Conservation (phyloP, 2,113 vertebrate species). For the Siphamia tubifer region DNA sequence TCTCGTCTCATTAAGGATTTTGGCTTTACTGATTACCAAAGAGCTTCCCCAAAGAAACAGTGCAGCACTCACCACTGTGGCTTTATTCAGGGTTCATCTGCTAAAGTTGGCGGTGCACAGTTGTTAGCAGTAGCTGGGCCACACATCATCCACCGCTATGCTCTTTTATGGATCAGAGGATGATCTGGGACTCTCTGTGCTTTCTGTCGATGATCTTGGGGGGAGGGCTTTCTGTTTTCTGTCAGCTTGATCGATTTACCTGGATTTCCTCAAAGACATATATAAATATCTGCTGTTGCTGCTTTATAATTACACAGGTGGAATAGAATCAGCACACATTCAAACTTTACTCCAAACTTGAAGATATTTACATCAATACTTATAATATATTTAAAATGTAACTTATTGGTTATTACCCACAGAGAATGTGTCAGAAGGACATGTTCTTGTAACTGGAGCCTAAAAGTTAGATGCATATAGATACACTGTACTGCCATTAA, state of each 20-base stretch:
- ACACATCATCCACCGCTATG: conserved; percentile 32
- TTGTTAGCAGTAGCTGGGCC: conserved; percentile 30
- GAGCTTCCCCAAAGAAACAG: conserved; percentile 13
- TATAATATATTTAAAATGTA: background rate
- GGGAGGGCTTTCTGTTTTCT: conserved; percentile 57
- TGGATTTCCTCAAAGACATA: conserved; percentile 51
- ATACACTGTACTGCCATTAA: no score
- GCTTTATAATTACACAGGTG: conserved; percentile 48
- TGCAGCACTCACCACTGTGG: conserved; percentile 13
- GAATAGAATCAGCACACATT: conserved; percentile 36
- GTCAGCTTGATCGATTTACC: conserved; percentile 65
- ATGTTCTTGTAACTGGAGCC: no score
- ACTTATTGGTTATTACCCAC: no score
- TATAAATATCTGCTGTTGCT: conserved; percentile 57
- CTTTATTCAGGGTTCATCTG: background rate
- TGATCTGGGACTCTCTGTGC: conserved; percentile 56
- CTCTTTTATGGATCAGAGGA: conserved; percentile 61
- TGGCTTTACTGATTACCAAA: conserved; percentile 29
- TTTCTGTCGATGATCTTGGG: conserved; percentile 69
- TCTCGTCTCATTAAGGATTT: conserved; percentile 16
- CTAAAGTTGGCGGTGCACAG: conserved; percentile 5
- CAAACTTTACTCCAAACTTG: background rate
- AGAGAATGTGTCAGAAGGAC: no score
- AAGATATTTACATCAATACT: conserved; percentile 5
- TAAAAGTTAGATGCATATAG: no score